These are phyloP conservation scores for Rhogogaster chlorosoma DNA, from an alignment of 2,888 invertebrate genomes.

Conservation along the genomic window DNA sequence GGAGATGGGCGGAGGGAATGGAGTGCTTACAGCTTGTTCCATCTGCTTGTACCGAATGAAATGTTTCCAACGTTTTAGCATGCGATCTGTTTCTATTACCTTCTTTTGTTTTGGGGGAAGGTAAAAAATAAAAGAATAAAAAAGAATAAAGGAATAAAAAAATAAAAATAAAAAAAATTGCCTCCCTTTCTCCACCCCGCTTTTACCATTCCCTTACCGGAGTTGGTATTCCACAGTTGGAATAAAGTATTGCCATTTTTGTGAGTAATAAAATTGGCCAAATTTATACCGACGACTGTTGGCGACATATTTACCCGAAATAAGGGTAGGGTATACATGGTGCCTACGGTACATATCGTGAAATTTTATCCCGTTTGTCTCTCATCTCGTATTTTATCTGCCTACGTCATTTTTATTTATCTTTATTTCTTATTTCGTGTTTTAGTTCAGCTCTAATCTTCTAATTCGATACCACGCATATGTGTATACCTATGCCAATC, in stretches of 20 bases:
- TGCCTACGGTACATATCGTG: neutral
- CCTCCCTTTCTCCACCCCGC: neutral
- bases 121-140: neutral
- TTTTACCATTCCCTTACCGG: neutral
- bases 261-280: constrained; percentile 36
- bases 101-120: neutral
- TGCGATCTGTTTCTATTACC: constrained; percentile 34
- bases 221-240: neutral
- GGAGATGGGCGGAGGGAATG: constrained; percentile 38
- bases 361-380: constrained; percentile 25
- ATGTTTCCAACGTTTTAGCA: constrained; percentile 28
- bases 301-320: constrained; percentile 20
- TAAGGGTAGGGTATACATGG: neutral
- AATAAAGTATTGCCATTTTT: constrained; percentile 37
- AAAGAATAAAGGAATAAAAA: neutral
- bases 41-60: constrained; percentile 33
- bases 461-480: neutral
- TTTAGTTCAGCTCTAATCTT: neutral
- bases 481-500: no score
- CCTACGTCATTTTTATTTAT: neutral
- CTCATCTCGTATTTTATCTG: neutral
- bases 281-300: constrained; percentile 14
- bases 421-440: neutral
- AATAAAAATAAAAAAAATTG: neutral
- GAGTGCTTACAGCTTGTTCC: constrained; percentile 21